phyloP scores from a whole-genome alignment of 92 coral and sea anemone species.

The Actinostola sp. region DNA sequence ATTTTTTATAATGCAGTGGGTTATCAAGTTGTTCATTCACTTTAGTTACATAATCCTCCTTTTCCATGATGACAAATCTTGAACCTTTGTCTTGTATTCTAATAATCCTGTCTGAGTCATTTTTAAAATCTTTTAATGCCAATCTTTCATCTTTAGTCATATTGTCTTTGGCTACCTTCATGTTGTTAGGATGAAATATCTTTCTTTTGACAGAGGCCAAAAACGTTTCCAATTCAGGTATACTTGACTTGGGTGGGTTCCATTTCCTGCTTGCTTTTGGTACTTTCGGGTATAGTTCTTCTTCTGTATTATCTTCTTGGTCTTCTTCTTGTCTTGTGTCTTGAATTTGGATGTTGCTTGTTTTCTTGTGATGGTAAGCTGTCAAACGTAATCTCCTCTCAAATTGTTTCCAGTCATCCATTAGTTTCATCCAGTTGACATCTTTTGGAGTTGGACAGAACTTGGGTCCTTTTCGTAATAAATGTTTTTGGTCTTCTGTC shows the following conservation, averaged over 20 bases:
- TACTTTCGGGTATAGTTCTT: neutral
- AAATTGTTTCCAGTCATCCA: slow-evolving; percentile 4
- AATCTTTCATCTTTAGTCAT: no score
- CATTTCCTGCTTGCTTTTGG: neutral
- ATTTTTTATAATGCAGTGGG: no score
- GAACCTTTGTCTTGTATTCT: no score
- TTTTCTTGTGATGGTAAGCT: slow-evolving; percentile 6
- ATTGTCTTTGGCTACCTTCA: no score
- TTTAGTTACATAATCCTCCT: no score
- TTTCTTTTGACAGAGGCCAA: slow-evolving; percentile 2
- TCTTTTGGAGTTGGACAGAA: slow-evolving; percentile 6
- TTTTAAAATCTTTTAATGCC: no score
- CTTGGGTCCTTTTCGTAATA: slow-evolving; percentile 9
- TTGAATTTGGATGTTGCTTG: neutral
- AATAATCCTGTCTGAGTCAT: no score
- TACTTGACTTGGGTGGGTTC: slow-evolving; percentile 2
- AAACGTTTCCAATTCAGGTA: slow-evolving; percentile 3
- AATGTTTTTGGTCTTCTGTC: slow-evolving; percentile 9
- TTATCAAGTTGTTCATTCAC: no score
- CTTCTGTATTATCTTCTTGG: neutral
- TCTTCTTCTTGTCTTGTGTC: neutral
- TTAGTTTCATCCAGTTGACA: slow-evolving; percentile 9
- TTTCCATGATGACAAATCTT: no score
- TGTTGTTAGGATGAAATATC: no score
- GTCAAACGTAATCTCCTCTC: neutral